Conservation (phyloP, 2,888 invertebrate species). For the Apotomis turbidana region DNA sequence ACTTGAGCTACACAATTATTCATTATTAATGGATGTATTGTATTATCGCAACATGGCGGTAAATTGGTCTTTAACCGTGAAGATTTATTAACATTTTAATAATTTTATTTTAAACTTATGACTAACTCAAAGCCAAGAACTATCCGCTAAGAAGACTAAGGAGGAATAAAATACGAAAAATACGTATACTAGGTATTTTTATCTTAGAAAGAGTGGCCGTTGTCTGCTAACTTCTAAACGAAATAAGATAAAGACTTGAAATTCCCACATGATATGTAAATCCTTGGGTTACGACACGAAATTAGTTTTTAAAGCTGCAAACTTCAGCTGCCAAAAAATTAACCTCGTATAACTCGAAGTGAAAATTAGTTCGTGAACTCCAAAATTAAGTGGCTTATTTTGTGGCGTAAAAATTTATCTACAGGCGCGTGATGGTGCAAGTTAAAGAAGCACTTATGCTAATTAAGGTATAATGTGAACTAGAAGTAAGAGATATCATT, state of each 20-base stretch:
- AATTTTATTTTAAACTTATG: background rate
- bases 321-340: constrained; percentile 1
- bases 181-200: background rate
- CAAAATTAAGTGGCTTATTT: background rate
- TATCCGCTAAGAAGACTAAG: no score
- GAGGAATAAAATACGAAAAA: no score
- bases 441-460: background rate
- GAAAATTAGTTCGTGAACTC: constrained; percentile 5
- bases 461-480: background rate
- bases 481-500: background rate
- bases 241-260: constrained; percentile 8
- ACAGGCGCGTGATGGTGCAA: background rate
- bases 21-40: constrained; percentile 8
- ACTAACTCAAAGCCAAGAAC: background rate
- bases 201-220: background rate
- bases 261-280: constrained; percentile 22
- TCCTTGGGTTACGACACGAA: constrained; percentile 11
- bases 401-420: background rate
- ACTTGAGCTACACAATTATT: constrained; percentile 17
- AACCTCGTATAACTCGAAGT: background rate
- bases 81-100: background rate
- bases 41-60: constrained; percentile 4
- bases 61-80: constrained; percentile 3
- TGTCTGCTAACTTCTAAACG: constrained; percentile 12
- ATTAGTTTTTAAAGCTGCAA: constrained; percentile 10